A percentile compares a stretch with the other conserved stretches of the same genome.
Evolutionary conservation across 2,797 vertebrate species (phyloP).

Genomic region (Danio tinwini): DNA sequence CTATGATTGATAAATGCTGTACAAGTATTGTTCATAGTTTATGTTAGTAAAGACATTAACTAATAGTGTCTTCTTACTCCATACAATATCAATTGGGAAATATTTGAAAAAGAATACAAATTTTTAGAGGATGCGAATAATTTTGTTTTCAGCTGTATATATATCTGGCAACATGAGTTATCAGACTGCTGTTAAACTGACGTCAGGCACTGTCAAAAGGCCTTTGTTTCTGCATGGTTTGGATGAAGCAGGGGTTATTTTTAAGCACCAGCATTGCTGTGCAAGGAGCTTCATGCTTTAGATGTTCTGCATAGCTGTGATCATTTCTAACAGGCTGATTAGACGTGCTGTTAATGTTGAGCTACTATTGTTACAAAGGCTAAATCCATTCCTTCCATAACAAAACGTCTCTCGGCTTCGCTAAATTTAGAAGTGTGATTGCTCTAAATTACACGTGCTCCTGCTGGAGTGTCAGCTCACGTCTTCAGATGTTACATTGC

Average conservation of each 20-base stretch:
- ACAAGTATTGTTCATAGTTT: too few relatives aligned
- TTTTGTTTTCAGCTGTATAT: too few relatives aligned
- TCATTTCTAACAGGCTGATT: conserved; percentile 65
- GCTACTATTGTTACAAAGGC: conserved; percentile 63
- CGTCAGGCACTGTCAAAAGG: conserved; percentile 66
- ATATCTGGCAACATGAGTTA: conserved; percentile 73
- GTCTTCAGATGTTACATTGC: not conserved
- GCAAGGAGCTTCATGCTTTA: conserved; percentile 64
- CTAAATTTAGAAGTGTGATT: conserved; percentile 66
- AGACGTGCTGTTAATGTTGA: conserved; percentile 62
- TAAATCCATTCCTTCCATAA: conserved; percentile 64
- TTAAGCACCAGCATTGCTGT: conserved; percentile 49
- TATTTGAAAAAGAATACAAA: too few relatives aligned
- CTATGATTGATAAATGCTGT: too few relatives aligned
- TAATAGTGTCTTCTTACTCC: too few relatives aligned
- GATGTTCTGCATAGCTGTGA: conserved; percentile 71
- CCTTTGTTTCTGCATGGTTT: conserved; percentile 28
- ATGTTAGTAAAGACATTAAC: too few relatives aligned
- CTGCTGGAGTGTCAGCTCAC: not conserved
- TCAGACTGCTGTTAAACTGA: conserved; percentile 71
- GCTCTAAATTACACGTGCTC: conserved; percentile 52
- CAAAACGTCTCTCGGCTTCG: conserved; percentile 60
- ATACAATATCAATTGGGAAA: too few relatives aligned
- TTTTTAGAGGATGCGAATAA: too few relatives aligned
- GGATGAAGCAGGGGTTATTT: conserved; percentile 55